These are phyloP conservation scores for Trachelus iudaicus DNA, from an alignment of 2,888 invertebrate species.

Conservation along the genomic window DNA sequence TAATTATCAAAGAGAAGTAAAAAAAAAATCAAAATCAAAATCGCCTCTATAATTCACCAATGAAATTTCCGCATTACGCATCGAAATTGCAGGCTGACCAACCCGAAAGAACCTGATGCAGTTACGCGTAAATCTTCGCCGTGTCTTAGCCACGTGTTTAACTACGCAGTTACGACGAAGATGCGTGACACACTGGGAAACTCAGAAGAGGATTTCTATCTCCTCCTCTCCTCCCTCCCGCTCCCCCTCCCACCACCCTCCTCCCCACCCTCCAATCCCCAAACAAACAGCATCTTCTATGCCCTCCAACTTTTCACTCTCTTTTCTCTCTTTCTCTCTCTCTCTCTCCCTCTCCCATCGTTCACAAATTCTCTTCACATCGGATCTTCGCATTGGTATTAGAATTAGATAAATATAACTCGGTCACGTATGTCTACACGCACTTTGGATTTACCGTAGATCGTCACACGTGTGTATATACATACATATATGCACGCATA, in stretches of 20 bases:
- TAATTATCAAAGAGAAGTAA: no score
- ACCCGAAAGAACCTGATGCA: no score
- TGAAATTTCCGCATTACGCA: no score
- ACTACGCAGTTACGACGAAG: constrained; percentile 25
- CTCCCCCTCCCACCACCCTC: background rate
- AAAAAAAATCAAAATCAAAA: no score
- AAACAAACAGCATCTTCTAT: constrained; percentile 23
- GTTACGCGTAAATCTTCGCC: background rate
- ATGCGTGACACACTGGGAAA: constrained; percentile 55
- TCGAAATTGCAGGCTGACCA: no score
- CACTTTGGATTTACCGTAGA: background rate
- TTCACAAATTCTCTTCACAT: constrained; percentile 7
- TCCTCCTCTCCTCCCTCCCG: constrained; percentile 14
- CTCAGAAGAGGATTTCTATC: constrained; percentile 27
- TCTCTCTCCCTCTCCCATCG: constrained; percentile 2
- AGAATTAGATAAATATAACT: constrained; percentile 53
- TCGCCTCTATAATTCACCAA: no score
- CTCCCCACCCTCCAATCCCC: constrained; percentile 10
- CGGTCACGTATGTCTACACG: constrained; percentile 13
- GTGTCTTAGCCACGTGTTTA: constrained; percentile 19
- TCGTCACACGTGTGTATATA: background rate
- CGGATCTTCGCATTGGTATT: constrained; percentile 27
- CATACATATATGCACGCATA: background rate
- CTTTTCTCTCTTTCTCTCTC: background rate
- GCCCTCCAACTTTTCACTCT: constrained; percentile 22